Base-by-base conservation (phyloP, 2,888 invertebrate genomes). In the Melieria picta region DNA sequence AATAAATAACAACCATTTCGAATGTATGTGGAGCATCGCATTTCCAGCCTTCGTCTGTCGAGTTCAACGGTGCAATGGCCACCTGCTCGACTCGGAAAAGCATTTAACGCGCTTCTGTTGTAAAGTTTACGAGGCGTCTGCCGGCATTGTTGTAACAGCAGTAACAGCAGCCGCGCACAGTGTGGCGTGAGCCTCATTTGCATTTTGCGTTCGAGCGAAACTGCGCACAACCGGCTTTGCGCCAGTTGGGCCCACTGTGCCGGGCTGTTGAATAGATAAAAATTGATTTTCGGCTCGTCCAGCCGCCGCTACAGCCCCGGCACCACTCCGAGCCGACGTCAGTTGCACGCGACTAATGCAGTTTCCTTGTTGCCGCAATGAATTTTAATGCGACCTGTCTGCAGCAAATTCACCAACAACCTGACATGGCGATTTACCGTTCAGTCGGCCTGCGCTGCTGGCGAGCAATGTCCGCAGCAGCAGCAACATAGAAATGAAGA, bases 311-410 rank as follows among this genome's bases (percentile, higher is more conserved):
- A n/a, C 11, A 45, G 45, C 42, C 10, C 30, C 30, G n/a, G 11
- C 58, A 13, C n/a, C 58, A 10, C 10, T 58, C 58, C 6, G 30
- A 16, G 16, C 58, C n/a, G 11, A 16, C 42, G 6, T 10, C 58
- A 58, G 42, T 6, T n/a, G 43, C n/a, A 47, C 16, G 13, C 3
- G 42, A 30, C 46, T 61, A 68, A 68, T 68, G 68, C 68, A 68
- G 52, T 68, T 68, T 61, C 43, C 61, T 61, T 68, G 47, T 61
- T 45, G 10, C 52, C 45, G 2, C 30, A 30, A 30, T 30, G 30
- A 30, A 30, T 30, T 30, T 30, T 30, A 30, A 30, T 30, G 30
- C 30, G 30, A 30, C 30, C 30, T 30, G 30, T 30, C 30, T 30
- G 30, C 30, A 30, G 30, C 30, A 30, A 30, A 30, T 30, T 30